Percentiles rank a stretch among this genome's conserved stretches.
These are phyloP conservation scores for Tor tambroides DNA, from an alignment of 2,113 vertebrate species.

Conservation along the genomic window DNA sequence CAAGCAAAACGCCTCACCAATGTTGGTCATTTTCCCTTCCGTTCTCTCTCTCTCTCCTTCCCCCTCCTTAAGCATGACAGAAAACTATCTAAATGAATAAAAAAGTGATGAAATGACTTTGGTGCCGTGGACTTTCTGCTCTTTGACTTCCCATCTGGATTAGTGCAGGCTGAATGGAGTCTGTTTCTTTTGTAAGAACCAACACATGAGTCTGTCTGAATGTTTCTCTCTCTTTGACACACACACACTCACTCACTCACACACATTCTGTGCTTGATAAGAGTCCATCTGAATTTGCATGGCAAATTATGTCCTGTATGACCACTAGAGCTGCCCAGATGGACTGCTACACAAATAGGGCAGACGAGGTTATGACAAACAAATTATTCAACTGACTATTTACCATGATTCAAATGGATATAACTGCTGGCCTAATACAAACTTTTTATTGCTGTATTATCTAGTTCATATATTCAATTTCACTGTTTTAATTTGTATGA, in stretches of 20 bases:
- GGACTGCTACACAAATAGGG: background rate
- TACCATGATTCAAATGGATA: background rate
- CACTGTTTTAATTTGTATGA: background rate
- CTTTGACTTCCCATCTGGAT: slow-evolving; percentile 87
- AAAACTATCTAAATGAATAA: slow-evolving; percentile 84
- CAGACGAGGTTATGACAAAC: background rate
- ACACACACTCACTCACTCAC: slow-evolving; percentile 25
- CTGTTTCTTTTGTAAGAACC: slow-evolving; percentile 82
- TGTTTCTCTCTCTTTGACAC: slow-evolving; percentile 49
- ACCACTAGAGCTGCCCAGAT: slow-evolving; percentile 22
- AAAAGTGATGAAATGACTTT: slow-evolving; percentile 85
- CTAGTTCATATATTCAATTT: background rate
- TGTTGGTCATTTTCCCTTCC: slow-evolving; percentile 79
- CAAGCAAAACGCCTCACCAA: slow-evolving; percentile 77
- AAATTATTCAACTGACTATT: background rate
- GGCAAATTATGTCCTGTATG: background rate
- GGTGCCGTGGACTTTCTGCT: slow-evolving; percentile 83
- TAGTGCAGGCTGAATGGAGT: slow-evolving; percentile 84
- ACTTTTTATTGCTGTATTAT: background rate
- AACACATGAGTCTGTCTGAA: slow-evolving; percentile 74
- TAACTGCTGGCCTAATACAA: background rate
- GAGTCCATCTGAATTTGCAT: slow-evolving; percentile 51
- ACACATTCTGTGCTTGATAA: slow-evolving; percentile 44
- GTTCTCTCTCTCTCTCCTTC: slow-evolving; percentile 45
- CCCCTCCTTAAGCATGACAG: slow-evolving; percentile 42